Evolutionary conservation across 2,888 invertebrate species (phyloP), one percentile per base, ranked within the genome.

Genomic region (Koerneria pararmatus): DNA sequence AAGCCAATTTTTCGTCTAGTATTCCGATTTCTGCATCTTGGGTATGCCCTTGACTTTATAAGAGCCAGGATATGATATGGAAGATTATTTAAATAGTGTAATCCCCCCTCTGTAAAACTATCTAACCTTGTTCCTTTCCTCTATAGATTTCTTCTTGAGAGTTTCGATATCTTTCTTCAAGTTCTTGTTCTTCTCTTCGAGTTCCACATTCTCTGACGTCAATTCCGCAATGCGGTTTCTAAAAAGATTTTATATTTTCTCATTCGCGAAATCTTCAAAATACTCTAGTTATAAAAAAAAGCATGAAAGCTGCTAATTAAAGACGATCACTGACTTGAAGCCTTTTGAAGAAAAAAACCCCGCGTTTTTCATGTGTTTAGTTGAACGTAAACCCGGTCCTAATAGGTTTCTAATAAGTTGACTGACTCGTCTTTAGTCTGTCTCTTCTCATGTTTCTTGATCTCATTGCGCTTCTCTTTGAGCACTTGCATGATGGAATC

Each of bases 361-460:
- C n/a, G n/a, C n/a, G n/a, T n/a, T n/a, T n/a, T 11, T 41, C 19
- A 11, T 19, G 11, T 11, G 46, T 19, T 41, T 15, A 15, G 11
- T 41, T 41, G 11, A 41, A 41, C 19, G 46, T 41, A 41, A 15
- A 15, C 46, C 46, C 19, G 11, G 11, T 11, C 19, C 11, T 41
- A 11, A 11, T 41, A 19, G 11, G 11, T 11, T 19, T 11, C 24
- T 19, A 31, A 11, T 6, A 32, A 37, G 8, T 37, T 27, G 34
- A 49, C 67, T 46, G n/a, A 70, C 70, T 76, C 74, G 34, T 76
- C 76, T 29, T 70, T 69, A 5, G 68, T 71, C 27, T 68, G 68
- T 46, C 72, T 72, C 66, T 68, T 76, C 54, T 76, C 76, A 5
- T 71, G 66, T 54, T 74, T 76, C 62, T 72, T 76, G 67, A 70